Conservation (phyloP, 2,797 vertebrate genomes). For the Syngnathus rostellatus region DNA sequence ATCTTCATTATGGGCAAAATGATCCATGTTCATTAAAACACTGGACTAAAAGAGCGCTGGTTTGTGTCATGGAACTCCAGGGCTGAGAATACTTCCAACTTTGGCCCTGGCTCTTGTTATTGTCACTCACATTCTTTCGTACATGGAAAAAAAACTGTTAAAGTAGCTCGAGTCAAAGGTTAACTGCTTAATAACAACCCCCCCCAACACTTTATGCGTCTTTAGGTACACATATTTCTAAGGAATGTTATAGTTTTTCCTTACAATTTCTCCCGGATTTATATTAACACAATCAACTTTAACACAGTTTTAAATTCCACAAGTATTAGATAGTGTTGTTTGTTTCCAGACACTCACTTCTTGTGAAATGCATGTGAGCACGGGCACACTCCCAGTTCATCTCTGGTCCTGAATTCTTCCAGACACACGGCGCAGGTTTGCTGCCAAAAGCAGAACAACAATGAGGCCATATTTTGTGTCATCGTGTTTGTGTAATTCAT, state of each 20-base stretch:
- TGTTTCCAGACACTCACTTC: conserved; percentile 66
- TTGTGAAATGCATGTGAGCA: conserved; percentile 82
- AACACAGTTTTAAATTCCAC: not conserved
- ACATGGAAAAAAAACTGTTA: not conserved
- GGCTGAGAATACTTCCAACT: too few species aligned
- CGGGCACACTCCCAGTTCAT: conserved; percentile 77
- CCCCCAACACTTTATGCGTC: not conserved
- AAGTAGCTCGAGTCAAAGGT: not conserved
- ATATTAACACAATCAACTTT: not conserved
- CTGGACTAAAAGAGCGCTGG: too few species aligned
- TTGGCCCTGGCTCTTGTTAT: too few species aligned
- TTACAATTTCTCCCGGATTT: not conserved
- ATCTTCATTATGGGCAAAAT: too few species aligned
- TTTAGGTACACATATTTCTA: not conserved
- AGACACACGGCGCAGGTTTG: conserved; percentile 80
- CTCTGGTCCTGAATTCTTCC: conserved; percentile 77
- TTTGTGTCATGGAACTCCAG: too few species aligned
- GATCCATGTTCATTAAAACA: too few species aligned
- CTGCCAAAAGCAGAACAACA: conserved; percentile 42
- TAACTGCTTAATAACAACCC: not conserved
- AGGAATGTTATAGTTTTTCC: not conserved
- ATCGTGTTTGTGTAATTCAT: not conserved
- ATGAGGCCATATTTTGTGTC: not conserved
- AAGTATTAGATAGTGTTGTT: not conserved
- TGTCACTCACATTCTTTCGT: not conserved